phyloP scores from a whole-genome alignment of 2,888 invertebrate genomes.

The Acanthosepion pharaonis region DNA sequence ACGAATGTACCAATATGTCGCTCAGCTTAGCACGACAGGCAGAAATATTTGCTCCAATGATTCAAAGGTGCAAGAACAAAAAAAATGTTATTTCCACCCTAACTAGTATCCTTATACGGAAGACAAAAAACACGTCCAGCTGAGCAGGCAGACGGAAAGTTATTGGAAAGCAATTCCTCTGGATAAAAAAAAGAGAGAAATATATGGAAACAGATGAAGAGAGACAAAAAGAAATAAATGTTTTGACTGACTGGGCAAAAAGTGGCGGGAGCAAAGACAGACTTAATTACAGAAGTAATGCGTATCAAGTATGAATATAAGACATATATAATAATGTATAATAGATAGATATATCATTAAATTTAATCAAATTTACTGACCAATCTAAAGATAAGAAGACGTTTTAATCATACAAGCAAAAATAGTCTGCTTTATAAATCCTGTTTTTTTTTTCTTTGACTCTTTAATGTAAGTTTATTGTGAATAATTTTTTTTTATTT shows the following conservation, averaged over 20 bases:
- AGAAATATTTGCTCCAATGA: slow-evolving; percentile 33
- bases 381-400: no score
- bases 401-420: neutral
- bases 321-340: no score
- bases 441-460: neutral
- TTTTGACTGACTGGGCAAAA: neutral
- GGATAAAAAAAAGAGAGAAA: neutral
- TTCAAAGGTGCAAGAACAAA: neutral
- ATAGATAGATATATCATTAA: no score
- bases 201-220: neutral
- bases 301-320: no score
- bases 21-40: neutral
- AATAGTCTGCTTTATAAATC: neutral
- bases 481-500: no score
- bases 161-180: neutral
- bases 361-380: no score
- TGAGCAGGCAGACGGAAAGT: neutral
- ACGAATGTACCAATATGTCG: neutral
- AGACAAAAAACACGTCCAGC: neutral
- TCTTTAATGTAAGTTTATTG: neutral
- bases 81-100: neutral
- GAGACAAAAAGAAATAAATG: neutral
- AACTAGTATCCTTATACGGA: neutral
- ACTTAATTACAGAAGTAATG: no score
- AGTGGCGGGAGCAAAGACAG: neutral